A percentile compares a stretch with the other conserved stretches of the same genome.
Evolutionary conservation across 1,140 invertebrate genomes (phyloP).

Genomic region (Parasteatoda tepidariorum): DNA sequence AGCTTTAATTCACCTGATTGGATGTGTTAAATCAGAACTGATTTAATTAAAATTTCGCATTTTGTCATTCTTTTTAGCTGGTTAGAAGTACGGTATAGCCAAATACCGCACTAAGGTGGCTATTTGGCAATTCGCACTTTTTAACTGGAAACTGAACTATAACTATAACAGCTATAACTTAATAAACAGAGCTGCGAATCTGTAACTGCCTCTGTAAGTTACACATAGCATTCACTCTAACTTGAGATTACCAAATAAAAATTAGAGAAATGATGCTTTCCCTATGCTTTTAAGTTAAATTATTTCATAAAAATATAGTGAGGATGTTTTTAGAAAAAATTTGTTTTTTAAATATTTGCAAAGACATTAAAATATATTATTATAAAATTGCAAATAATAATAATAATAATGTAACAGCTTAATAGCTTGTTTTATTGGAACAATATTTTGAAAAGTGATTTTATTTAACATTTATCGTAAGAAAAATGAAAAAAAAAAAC

Average conservation of each 20-base stretch:
- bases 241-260: neutral
- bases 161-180: neutral
- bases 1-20: too few species aligned
- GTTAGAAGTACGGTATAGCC: too few species aligned
- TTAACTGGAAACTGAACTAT: neutral
- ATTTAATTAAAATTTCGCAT: too few species aligned
- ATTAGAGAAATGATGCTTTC: neutral
- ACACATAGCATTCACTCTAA: neutral
- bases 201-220: neutral
- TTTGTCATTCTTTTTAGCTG: too few species aligned
- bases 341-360: too few species aligned
- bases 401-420: neutral
- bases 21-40: too few species aligned
- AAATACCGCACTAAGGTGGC: too few species aligned
- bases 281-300: too few species aligned
- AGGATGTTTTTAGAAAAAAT: too few species aligned
- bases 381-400: neutral
- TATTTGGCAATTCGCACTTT: neutral
- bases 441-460: neutral
- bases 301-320: too few species aligned
- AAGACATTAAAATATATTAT: neutral
- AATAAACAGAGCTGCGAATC: neutral
- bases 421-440: neutral
- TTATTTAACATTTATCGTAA: neutral
- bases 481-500: too few species aligned